Evolutionary conservation across 2,113 vertebrate species (phyloP), one percentile per base, ranked within the genome.

Genomic region (Mobula hypostoma): DNA sequence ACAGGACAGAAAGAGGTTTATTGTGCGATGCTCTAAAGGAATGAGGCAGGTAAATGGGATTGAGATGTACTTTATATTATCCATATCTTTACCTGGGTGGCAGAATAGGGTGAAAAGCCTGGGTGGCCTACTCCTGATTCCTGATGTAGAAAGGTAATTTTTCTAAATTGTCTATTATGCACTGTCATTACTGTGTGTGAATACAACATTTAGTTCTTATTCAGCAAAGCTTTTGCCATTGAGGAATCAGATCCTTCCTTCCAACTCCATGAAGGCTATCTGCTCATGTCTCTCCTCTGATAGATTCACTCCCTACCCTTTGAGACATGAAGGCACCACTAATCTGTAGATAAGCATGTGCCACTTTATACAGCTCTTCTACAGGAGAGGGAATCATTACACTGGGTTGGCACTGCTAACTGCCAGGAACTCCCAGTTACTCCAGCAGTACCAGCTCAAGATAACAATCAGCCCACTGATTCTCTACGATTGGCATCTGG

Each of bases 331-430:
- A 91, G 63, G 11, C 19, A 24, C 9, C 21, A 5, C 90, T 66
- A 70, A 32, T 92, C 68, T 92, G 90, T 72, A 70, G 90, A 92
- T 92, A 92, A 72, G 63, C 63, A 72, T 70, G 19, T n/a, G 90
- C 90, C 7, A 66, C 90, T 92, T 92, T 66, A 92, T 92, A 72
- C 68, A 92, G 90, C 32, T 92, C 66, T 72, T 63, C 90, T 92
- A 40, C 66, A 92, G 66, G 32, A 32, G 19, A 15, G 85, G 61
- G 36, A 7, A 17, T 40, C 40, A 56, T 82, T 56, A 19, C 40
- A 56, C 17, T 40, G 40, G 36, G 32, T 1, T 80, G 78, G n/a
- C 29, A 77, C 27, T 14, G 32, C 14, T 0, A 48, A 40, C 14
- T 48, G 40, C 79, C 17, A 21, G 48, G 48, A 85, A 85, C 48